Base-by-base conservation (phyloP, 2,113 vertebrate genomes). In the Takifugu flavidus region DNA sequence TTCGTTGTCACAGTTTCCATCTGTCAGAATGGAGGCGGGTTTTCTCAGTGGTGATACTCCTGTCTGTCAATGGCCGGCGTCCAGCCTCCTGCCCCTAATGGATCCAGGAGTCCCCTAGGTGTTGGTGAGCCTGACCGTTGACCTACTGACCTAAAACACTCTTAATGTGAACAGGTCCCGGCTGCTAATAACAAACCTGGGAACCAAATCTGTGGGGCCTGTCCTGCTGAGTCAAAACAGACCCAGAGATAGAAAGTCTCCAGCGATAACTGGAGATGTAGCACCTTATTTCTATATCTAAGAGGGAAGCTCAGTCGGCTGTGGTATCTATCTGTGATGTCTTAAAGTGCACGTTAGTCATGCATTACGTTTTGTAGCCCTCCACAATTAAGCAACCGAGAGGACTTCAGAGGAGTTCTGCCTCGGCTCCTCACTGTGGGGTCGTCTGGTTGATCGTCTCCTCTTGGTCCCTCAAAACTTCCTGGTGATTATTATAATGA, bases 41-140 rank as follows among this genome's bases (percentile, higher is more conserved):
- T 27, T 44, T 55, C 57, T 64, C 3, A 13, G 47, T 67, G 20
- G 20, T 20, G 20, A 20, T 20, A 20, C 20, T 20, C 20, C 20
- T 63, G 75, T 39, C 60, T 64, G 62, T 70, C 71, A 74, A 15
- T 63, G 49, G 65, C 67, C 15, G 15, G 62, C 55, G 31, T 62
- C 62, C 70, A 52, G 77, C 64, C 61, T 75, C 63, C 65, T 74
- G 77, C 43, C 70, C 56, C 58, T 71, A 77, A 86, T 72, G 75
- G 75, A 56, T 75, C 79, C 57, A 69, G 77, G 73, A 65, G 76
- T 77, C 77, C 80, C 86, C 86, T 78, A 82, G 81, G 82, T 87
- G 85, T 78, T 67, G 56, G 67, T 31, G 55, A 73, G 73, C 74
- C 64, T 71, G 72, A 83, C 72, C 62, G 53, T 62, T 85, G 85